Evolutionary conservation across 2,113 vertebrate species (phyloP), one percentile per base, ranked within the genome.

Genomic region (Xiphophorus couchianus): DNA sequence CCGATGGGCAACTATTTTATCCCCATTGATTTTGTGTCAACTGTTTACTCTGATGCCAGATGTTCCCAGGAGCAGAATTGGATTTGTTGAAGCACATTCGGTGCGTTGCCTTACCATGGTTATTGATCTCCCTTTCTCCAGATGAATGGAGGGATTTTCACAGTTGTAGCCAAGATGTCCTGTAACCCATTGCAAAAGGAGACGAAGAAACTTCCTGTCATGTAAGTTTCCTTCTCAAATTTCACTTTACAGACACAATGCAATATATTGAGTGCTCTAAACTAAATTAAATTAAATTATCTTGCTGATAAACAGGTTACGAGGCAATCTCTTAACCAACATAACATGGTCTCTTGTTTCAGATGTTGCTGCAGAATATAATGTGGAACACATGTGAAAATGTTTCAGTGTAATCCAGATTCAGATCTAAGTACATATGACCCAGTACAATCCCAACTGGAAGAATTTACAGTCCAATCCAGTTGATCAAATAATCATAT

Each of bases 91-190:
- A 72, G 82, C 68, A 22, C 35, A 27, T 74, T 73, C 3, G 62
- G 73, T 33, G 64, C 31, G 13, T 27, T n/a, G 5, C 37, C 51
- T 84, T 5, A 84, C 6, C 19, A 0, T 62, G 10, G 69, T 15
- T 77, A 29, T 77, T 66, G 28, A 74, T 76, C 10, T 37, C 17
- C 54, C 33, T 84, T 68, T 63, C 5, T 84, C 2, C 91, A 99
- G 98, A 95, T 98, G 91, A 98, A 99, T 54, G 96, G 97, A 69
- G 95, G 96, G 69, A 96, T 99, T 95, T 98, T 97, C 93, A 95
- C 96, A 88, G 95, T 96, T 68, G 96, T 98, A 71, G 95, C 97
- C 85, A 97, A 96, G 90, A 96, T 96, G 82, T 96, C 96, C 81
- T 99, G 97, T 84, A 96, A 95, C 84, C 88, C 96, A 13, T 96